phyloP scores from a whole-genome alignment of 1,140 invertebrate species.

The Zophobas morio region DNA sequence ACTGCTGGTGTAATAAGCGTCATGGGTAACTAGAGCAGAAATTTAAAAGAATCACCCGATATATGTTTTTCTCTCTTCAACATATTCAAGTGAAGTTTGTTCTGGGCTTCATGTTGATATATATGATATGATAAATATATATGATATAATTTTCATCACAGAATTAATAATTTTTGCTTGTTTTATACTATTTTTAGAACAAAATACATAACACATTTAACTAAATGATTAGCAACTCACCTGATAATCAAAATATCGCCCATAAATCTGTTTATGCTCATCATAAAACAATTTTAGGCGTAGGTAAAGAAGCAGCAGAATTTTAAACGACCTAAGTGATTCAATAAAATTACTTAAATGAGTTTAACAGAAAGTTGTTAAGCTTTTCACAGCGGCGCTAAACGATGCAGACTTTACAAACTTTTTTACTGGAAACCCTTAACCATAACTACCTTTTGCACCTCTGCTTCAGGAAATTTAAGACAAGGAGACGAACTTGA shows the following conservation, averaged over 20 bases:
- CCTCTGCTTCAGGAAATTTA: not conserved
- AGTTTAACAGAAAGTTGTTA: conserved; percentile 25
- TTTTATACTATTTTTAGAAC: too few relatives aligned
- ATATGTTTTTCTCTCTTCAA: too few relatives aligned
- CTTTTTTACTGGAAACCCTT: conserved; percentile 3
- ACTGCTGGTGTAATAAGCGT: too few relatives aligned
- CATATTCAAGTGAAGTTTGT: too few relatives aligned
- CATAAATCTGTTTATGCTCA: not conserved
- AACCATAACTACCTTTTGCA: conserved; percentile 8
- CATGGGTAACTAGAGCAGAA: too few relatives aligned
- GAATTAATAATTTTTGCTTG: too few relatives aligned
- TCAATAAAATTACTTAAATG: conserved; percentile 19
- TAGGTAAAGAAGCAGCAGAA: not conserved
- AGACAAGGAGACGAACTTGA: not conserved
- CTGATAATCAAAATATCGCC: not conserved
- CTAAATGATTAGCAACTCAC: not conserved
- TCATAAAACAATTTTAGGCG: conserved; percentile 5
- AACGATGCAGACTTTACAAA: conserved; percentile 2
- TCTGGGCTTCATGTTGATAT: too few relatives aligned
- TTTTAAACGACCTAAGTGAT: conserved; percentile 6
- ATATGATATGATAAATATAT: too few relatives aligned
- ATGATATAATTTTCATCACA: too few relatives aligned
- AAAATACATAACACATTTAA: not conserved
- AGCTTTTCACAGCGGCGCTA: conserved; percentile 9
- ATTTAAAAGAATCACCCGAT: too few relatives aligned